These are phyloP conservation scores for Drosophila oshimai DNA, from an alignment of 1,140 invertebrate species.

Conservation along the genomic window DNA sequence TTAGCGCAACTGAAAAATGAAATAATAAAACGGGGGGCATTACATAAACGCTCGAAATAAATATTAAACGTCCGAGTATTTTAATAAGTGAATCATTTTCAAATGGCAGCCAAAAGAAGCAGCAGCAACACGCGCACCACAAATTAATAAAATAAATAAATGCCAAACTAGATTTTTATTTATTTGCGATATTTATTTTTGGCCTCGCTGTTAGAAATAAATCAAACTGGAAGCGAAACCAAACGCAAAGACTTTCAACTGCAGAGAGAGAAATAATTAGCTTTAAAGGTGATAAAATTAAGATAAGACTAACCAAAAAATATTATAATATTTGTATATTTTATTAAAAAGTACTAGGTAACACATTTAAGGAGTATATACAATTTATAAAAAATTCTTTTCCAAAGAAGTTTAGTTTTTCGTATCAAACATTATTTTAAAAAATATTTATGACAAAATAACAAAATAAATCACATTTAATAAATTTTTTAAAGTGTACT, in stretches of 20 bases:
- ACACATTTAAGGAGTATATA: too few species aligned
- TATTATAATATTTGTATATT: too few species aligned
- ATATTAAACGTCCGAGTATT: conserved; percentile 43
- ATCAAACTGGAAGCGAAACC: conserved; percentile 54
- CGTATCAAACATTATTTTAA: too few species aligned
- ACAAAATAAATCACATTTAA: conserved; percentile 1
- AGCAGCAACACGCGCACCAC: conserved; percentile 66
- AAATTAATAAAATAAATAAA: conserved; percentile 81
- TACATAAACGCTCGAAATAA: conserved; percentile 80
- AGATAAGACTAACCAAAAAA: too few species aligned
- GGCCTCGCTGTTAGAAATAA: conserved; percentile 66
- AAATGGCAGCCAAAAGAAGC: conserved; percentile 25
- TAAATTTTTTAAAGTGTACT: background rate
- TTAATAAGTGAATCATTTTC: conserved; percentile 66
- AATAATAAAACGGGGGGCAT: conserved; percentile 49
- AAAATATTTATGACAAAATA: background rate
- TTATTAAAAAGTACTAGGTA: too few species aligned
- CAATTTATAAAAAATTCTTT: too few species aligned
- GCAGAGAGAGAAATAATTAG: background rate
- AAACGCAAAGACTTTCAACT: conserved; percentile 26
- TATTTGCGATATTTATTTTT: conserved; percentile 72
- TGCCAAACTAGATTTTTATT: conserved; percentile 55
- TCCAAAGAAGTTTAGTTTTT: too few species aligned
- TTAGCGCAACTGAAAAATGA: conserved; percentile 38
- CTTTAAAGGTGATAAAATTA: background rate